Conservation (phyloP, 1,140 invertebrate genomes). For the Hylaeus volcanicus region DNA sequence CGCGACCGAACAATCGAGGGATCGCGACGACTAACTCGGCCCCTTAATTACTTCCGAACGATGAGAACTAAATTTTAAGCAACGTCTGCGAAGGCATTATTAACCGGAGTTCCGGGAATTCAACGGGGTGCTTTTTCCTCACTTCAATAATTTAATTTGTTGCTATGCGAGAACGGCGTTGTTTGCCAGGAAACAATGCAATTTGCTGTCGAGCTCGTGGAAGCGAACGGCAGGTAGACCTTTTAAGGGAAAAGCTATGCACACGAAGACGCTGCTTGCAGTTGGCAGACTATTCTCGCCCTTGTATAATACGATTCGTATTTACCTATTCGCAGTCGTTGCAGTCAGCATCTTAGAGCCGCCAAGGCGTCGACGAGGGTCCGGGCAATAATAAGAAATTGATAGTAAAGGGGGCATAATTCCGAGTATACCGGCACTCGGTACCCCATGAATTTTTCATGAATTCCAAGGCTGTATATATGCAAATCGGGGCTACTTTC, state of each 20-base stretch:
- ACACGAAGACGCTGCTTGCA: neutral
- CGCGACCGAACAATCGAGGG: too few species aligned
- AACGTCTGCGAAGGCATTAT: neutral
- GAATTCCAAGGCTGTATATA: slow-evolving; percentile 77
- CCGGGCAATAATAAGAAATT: slow-evolving; percentile 71
- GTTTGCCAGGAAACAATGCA: slow-evolving; percentile 29
- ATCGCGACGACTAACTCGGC: neutral
- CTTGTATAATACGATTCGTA: slow-evolving; percentile 45
- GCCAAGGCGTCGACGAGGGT: slow-evolving; percentile 29
- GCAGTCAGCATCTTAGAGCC: slow-evolving; percentile 41
- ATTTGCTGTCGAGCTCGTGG: slow-evolving; percentile 17
- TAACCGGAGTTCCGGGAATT: neutral
- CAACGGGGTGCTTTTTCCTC: neutral
- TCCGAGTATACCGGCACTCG: slow-evolving; percentile 72
- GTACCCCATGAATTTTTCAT: slow-evolving; percentile 77
- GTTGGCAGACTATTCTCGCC: slow-evolving; percentile 14
- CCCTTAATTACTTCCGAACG: neutral
- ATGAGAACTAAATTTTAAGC: neutral
- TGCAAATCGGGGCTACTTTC: slow-evolving; percentile 77
- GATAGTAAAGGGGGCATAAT: slow-evolving; percentile 75
- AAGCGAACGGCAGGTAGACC: slow-evolving; percentile 11
- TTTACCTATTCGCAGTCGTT: slow-evolving; percentile 47
- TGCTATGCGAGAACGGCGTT: slow-evolving; percentile 7
- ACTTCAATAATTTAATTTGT: slow-evolving; percentile 40
- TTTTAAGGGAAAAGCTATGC: slow-evolving; percentile 10